These are phyloP conservation scores for Belgica antarctica DNA, from an alignment of 2,888 invertebrate species.

Conservation along the genomic window DNA sequence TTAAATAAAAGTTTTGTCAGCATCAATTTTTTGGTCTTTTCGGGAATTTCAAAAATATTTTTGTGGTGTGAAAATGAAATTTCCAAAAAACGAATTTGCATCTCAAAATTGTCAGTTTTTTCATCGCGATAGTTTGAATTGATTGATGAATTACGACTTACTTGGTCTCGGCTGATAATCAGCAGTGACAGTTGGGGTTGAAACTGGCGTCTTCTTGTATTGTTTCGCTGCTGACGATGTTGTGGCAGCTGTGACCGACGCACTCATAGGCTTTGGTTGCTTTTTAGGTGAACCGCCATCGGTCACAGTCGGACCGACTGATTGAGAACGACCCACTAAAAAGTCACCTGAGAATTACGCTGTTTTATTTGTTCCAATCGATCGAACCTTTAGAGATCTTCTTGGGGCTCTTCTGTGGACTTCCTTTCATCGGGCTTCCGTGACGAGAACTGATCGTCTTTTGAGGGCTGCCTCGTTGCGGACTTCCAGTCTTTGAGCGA, in stretches of 20 bases:
- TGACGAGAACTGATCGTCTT: conserved; percentile 55
- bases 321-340: conserved; percentile 64
- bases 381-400: conserved; percentile 55
- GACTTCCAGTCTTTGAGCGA: conserved; percentile 50
- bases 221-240: conserved; percentile 65
- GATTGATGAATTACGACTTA: conserved; percentile 61
- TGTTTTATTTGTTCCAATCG: conserved; percentile 23
- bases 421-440: conserved; percentile 58
- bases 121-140: neutral
- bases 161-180: conserved; percentile 67
- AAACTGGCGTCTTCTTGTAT: conserved; percentile 62
- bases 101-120: neutral
- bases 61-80: conserved; percentile 10
- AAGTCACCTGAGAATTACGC: no score
- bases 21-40: neutral
- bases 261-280: conserved; percentile 63
- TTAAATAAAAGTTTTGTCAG: neutral
- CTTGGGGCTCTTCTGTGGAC: conserved; percentile 61
- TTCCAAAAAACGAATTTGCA: neutral
- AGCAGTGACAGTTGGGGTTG: conserved; percentile 55
- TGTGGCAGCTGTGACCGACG: conserved; percentile 53
- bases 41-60: neutral
- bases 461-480: conserved; percentile 55
- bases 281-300: conserved; percentile 69
- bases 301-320: conserved; percentile 64